These are phyloP conservation scores for Paracentrotus lividus DNA, from an alignment of 53 echinoderm and acorn worm species.

Conservation along the genomic window DNA sequence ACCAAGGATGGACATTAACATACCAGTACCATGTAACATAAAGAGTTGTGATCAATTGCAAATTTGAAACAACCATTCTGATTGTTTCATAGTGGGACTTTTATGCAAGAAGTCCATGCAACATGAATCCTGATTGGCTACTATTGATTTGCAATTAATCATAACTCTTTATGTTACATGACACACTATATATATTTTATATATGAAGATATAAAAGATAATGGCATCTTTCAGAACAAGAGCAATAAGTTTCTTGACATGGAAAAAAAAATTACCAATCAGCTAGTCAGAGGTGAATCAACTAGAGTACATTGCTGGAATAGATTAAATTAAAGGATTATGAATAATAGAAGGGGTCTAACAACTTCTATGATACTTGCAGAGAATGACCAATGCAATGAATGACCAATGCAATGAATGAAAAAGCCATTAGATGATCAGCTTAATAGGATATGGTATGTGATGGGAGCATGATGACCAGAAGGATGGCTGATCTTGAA, in stretches of 20 bases:
- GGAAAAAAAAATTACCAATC: not conserved
- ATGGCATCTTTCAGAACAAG: not conserved
- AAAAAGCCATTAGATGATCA: slow-evolving; percentile 15
- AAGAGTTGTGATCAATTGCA: too few relatives aligned
- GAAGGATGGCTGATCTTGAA: not conserved
- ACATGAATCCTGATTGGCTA: too few relatives aligned
- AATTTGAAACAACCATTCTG: too few relatives aligned
- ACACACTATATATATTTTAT: too few relatives aligned
- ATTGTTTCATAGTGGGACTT: too few relatives aligned
- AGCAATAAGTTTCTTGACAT: not conserved
- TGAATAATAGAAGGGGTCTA: slow-evolving; percentile 44
- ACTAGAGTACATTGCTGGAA: slow-evolving; percentile 1
- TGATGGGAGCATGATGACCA: not conserved
- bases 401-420: not conserved
- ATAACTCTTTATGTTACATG: too few relatives aligned
- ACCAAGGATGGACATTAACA: too few relatives aligned
- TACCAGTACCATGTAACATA: too few relatives aligned
- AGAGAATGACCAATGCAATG: slow-evolving; percentile 33
- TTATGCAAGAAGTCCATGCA: too few relatives aligned
- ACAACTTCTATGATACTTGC: not conserved
- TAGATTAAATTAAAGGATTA: not conserved
- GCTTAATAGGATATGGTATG: not conserved
- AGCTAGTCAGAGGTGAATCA: not conserved
- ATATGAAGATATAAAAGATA: too few relatives aligned
- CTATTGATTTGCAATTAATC: too few relatives aligned